Evolutionary conservation across 2,797 vertebrate genomes (phyloP).

Genomic region (Acanthornis magna): DNA sequence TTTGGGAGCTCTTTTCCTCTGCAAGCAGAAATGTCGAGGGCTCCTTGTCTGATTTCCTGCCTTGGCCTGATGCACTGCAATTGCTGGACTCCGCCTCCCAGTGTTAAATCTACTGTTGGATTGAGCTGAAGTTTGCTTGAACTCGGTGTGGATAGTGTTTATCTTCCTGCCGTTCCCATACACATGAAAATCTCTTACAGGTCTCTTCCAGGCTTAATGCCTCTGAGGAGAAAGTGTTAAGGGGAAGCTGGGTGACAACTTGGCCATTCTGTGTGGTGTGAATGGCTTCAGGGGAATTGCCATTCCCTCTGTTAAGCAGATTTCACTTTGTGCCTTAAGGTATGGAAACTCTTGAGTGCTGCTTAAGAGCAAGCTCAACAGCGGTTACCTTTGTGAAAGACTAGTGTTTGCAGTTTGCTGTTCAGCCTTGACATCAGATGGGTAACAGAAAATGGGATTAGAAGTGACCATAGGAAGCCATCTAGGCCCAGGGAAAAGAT

Average conservation of each 20-base stretch:
- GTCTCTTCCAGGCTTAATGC: not conserved
- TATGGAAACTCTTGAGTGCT: not conserved
- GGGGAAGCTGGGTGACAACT: not conserved
- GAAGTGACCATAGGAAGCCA: not conserved
- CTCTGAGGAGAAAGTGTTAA: not conserved
- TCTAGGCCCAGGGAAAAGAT: not conserved
- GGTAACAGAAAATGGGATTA: not conserved
- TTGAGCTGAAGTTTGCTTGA: not conserved
- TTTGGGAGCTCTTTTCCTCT: not conserved
- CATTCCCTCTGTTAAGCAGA: not conserved
- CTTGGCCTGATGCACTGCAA: not conserved
- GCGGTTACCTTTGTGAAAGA: not conserved
- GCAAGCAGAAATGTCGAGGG: fast-evolving
- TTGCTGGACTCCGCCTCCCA: not conserved
- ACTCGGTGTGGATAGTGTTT: not conserved
- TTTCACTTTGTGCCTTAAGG: not conserved
- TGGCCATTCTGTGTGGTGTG: fast-evolving
- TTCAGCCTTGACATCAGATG: not conserved
- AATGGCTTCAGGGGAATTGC: not conserved
- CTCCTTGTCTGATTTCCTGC: not conserved
- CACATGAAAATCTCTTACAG: fast-evolving
- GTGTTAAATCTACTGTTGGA: not conserved
- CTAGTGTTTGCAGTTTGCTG: not conserved
- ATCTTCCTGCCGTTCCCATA: not conserved
- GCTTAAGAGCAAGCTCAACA: not conserved